Percentiles rank a stretch among this genome's conserved stretches.
Evolutionary conservation across 2,113 vertebrate species (phyloP).

Genomic region (Tapirus terrestris): DNA sequence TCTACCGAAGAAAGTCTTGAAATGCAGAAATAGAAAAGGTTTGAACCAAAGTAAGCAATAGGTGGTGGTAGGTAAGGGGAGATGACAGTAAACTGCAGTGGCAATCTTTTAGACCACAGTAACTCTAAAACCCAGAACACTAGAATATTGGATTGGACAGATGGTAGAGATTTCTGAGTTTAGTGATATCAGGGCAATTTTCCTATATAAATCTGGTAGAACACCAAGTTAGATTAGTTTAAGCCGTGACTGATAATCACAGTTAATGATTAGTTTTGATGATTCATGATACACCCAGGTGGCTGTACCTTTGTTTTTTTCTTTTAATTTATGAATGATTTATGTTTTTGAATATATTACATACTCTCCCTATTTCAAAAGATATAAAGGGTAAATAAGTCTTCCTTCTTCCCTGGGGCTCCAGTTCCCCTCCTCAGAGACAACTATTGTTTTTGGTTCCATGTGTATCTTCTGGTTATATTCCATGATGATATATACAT

Average conservation of each 20-base stretch:
- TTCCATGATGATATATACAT: neutral
- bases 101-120: neutral
- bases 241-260: neutral
- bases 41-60: neutral
- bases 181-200: neutral
- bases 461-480: neutral
- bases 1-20: neutral
- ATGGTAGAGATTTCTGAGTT: neutral
- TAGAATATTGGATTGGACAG: neutral
- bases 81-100: neutral
- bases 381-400: neutral
- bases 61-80: neutral
- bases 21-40: neutral
- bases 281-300: neutral
- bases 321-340: conserved; percentile 23
- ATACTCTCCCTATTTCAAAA: neutral
- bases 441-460: neutral
- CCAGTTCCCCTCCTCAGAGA: neutral
- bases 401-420: neutral
- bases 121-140: neutral
- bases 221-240: neutral
- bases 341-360: neutral
- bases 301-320: neutral
- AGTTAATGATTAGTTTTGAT: neutral
- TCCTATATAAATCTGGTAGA: neutral